Conservation (phyloP, 2,113 vertebrate species). For the Gavia stellata region DNA sequence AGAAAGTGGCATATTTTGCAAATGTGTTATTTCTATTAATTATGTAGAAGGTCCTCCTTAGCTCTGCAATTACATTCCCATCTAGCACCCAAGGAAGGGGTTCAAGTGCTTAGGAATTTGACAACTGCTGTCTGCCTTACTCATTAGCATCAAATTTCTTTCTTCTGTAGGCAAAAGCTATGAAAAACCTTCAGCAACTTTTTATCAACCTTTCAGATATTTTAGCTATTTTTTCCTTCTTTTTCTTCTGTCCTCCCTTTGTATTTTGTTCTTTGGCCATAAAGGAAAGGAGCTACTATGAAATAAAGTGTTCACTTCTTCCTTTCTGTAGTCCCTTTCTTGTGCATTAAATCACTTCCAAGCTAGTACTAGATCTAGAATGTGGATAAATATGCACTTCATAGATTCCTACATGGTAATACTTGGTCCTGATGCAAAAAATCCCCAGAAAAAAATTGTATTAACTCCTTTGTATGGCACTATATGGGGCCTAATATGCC, state of each 20-base stretch:
- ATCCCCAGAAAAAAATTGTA: neutral
- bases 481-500: neutral
- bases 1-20: constrained; percentile 16
- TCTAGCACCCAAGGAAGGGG: neutral
- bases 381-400: neutral
- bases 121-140: neutral
- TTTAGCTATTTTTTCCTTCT: neutral
- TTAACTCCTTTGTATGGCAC: neutral
- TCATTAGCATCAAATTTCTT: neutral
- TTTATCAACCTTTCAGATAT: neutral
- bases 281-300: neutral
- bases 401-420: neutral
- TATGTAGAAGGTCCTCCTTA: constrained; percentile 15
- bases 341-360: neutral
- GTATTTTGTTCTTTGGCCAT: neutral
- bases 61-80: neutral
- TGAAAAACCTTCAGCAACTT: neutral
- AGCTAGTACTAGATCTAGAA: neutral
- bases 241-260: neutral
- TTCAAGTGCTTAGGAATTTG: neutral
- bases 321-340: neutral
- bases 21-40: constrained; percentile 54
- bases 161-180: neutral
- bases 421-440: neutral
- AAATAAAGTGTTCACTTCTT: neutral